A percentile compares a stretch with the other conserved stretches of the same genome.
Evolutionary conservation across 2,797 vertebrate genomes (phyloP).

Genomic region (Neopelma chrysocephalum): DNA sequence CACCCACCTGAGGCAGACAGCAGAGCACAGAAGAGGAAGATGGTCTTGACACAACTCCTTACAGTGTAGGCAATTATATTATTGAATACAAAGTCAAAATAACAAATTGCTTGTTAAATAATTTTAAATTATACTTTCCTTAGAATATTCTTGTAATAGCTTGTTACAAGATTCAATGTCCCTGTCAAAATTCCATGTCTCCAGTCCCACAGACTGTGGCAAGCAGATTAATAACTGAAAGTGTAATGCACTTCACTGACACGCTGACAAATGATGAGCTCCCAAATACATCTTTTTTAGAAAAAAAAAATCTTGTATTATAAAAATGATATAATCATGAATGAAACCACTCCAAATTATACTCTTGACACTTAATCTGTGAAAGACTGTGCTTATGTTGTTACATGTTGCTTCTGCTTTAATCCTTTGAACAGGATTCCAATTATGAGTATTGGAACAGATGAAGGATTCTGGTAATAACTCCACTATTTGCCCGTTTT

Average conservation of each 20-base stretch:
- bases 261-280: not conserved
- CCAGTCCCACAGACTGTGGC: not conserved
- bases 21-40: not conserved
- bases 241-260: not conserved
- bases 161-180: constrained; percentile 28
- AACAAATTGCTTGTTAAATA: constrained; percentile 43
- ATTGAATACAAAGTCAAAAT: constrained; percentile 37
- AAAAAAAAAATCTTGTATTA: not conserved
- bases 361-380: not conserved
- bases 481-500: not conserved
- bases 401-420: not conserved
- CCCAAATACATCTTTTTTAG: not conserved
- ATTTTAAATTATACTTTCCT: constrained; percentile 34
- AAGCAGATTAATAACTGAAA: constrained; percentile 49
- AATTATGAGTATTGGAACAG: not conserved
- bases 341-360: not conserved
- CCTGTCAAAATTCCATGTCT: constrained; percentile 33
- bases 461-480: not conserved
- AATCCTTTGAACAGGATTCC: not conserved
- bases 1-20: not conserved
- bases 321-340: not conserved
- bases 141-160: not conserved
- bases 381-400: not conserved
- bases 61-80: not conserved
- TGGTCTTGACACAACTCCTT: not conserved